Conservation (phyloP, 2,888 invertebrate species). For the Anarsia innoxiella region DNA sequence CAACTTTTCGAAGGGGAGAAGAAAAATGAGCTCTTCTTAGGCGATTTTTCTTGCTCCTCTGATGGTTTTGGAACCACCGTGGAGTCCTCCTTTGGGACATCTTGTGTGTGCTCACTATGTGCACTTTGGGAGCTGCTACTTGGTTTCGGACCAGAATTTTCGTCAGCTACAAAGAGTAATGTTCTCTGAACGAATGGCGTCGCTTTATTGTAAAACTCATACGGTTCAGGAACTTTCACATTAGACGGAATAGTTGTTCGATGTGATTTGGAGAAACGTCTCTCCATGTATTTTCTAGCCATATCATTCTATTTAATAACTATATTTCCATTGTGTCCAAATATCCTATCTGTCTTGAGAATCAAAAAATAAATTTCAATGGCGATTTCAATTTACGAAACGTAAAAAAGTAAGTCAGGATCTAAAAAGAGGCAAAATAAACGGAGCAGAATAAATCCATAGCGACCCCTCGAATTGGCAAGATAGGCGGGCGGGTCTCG, state of each 20-base stretch:
- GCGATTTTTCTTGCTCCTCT: constrained; percentile 67
- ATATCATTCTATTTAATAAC: constrained; percentile 40
- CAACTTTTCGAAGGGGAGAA: constrained; percentile 71
- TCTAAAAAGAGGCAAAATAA: constrained; percentile 40
- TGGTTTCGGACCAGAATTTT: constrained; percentile 59
- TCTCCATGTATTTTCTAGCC: constrained; percentile 75
- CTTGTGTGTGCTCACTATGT: constrained; percentile 28
- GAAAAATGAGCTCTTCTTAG: constrained; percentile 71
- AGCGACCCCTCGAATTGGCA: constrained; percentile 40
- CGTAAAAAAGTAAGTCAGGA: constrained; percentile 6
- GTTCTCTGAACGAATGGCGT: constrained; percentile 71
- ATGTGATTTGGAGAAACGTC: constrained; percentile 61
- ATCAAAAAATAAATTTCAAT: not conserved
- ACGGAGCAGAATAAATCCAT: constrained; percentile 50
- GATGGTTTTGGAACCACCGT: constrained; percentile 48
- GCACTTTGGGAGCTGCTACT: constrained; percentile 30
- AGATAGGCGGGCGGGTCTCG: constrained; percentile 40
- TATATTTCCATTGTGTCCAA: not conserved
- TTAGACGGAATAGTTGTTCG: constrained; percentile 65
- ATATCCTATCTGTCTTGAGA: not conserved
- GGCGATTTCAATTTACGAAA: not conserved
- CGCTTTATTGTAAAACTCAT: constrained; percentile 69
- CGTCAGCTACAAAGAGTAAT: constrained; percentile 63
- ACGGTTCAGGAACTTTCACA: constrained; percentile 64
- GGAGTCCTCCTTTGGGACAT: constrained; percentile 32